Base-by-base conservation (phyloP, 2,888 invertebrate species). In the Parelbella ahira region DNA sequence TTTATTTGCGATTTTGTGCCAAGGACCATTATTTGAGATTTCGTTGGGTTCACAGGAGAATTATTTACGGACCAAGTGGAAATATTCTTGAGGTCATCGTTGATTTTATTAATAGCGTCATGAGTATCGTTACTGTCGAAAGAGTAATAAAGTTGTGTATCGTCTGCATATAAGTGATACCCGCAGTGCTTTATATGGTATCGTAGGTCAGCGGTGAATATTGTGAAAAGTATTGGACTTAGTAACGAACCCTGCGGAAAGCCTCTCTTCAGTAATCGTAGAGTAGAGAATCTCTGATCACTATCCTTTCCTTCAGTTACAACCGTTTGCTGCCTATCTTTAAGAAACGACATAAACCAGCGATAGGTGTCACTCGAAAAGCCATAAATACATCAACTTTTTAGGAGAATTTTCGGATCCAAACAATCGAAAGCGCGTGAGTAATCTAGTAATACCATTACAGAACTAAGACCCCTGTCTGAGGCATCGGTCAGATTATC, bases 371-470 rank as follows among this genome's bases (percentile, higher is more conserved):
- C 8, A 2, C 9, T 20, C 11, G 30, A 20, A n/a, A 32, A 32
- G 6, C 30, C 20, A 11, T 32, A n/a, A 32, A n/a, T 32, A 2
- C 11, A 2, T 9, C 8, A 32, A 20, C 11, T 32, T 32, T 2
- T 2, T 11, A 32, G n/a, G 1, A 32, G 30, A 1, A 32, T 5
- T n/a, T n/a, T n/a, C 10, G 30, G 30, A n/a, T 37, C 8, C 3
- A 28, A 8, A 28, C 37, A 37, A 18, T 37, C 37, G 9, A 37
- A 37, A 1, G 28, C 28, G 1, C 37, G 20, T 3, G 37, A 37
- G 9, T 28, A 37, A 7, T 37, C 37, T 5, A 37, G 28, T 3
- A 37, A 21, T 3, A 37, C 20, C 28, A 27, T 19, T 12, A 37
- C 29, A 21, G 20, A 28, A 9, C 37, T 37, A 5, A 28, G 28